Conservation (phyloP, 2,888 invertebrate species). For the Coelogynopora nodosa region DNA sequence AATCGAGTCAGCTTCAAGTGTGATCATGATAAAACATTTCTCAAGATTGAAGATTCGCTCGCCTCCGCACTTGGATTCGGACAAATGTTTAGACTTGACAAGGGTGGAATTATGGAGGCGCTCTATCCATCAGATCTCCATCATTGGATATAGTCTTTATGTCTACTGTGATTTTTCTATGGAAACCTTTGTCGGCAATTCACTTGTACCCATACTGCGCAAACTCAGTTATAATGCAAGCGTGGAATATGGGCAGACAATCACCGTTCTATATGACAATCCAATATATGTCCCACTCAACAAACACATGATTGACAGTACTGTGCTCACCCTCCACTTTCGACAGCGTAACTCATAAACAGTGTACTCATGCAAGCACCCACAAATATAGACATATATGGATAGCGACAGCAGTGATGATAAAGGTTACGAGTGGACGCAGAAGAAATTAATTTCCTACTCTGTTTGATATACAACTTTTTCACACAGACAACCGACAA, state of each 20-base stretch:
- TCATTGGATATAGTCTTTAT: too few relatives aligned
- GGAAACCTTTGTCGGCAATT: neutral
- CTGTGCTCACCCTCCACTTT: neutral
- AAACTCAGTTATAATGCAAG: neutral
- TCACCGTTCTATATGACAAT: neutral
- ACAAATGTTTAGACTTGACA: too few relatives aligned
- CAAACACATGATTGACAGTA: neutral
- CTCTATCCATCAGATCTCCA: too few relatives aligned
- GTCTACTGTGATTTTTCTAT: neutral
- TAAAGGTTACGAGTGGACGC: neutral
- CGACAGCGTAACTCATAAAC: neutral
- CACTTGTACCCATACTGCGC: neutral
- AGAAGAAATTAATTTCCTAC: neutral
- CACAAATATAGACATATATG: too few relatives aligned
- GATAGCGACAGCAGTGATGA: too few relatives aligned
- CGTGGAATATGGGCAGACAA: conserved; percentile 14
- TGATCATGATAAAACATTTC: too few relatives aligned
- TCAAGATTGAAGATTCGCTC: too few relatives aligned
- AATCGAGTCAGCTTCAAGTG: too few relatives aligned
- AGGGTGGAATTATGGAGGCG: too few relatives aligned
- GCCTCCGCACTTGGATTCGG: too few relatives aligned
- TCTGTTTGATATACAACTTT: neutral
- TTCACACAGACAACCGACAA: neutral
- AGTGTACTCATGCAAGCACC: too few relatives aligned
- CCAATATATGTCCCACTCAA: too few relatives aligned